phyloP scores from a whole-genome alignment of 1,140 invertebrate species.

The Ooceraea biroi region DNA sequence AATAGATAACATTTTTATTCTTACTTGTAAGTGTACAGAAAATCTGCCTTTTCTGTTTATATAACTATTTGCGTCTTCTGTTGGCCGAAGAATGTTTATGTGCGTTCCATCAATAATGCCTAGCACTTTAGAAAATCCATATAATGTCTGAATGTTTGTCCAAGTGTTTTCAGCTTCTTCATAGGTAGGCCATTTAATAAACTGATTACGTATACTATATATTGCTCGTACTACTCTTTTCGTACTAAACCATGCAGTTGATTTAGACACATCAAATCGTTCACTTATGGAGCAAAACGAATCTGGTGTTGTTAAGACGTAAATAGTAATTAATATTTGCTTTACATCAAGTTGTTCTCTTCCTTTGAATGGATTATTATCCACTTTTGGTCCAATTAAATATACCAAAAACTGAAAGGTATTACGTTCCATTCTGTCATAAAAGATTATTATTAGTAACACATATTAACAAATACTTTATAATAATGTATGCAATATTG shows the following conservation, averaged over 20 bases:
- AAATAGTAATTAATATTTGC: conserved; percentile 27
- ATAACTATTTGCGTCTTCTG: conserved; percentile 7
- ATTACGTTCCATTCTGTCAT: conserved; percentile 11
- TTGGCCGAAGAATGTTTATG: not conserved
- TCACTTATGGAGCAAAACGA: conserved; percentile 3
- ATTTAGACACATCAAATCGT: conserved; percentile 9
- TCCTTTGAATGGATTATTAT: not conserved
- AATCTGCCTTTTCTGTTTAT: conserved; percentile 35
- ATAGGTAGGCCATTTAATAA: conserved; percentile 20
- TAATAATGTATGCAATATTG: too few relatives aligned
- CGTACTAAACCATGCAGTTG: not conserved
- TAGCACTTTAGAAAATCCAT: conserved; percentile 19
- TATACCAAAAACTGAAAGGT: not conserved
- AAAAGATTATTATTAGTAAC: not conserved
- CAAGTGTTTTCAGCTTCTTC: conserved; percentile 1
- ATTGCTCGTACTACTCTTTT: conserved; percentile 19
- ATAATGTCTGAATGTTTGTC: conserved; percentile 5
- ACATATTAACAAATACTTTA: too few relatives aligned
- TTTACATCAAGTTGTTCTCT: conserved; percentile 15
- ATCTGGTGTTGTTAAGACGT: conserved; percentile 9
- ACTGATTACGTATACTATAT: conserved; percentile 1
- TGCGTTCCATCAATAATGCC: conserved; percentile 3
- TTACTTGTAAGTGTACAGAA: conserved; percentile 14
- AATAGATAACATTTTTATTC: not conserved
- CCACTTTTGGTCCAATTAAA: conserved; percentile 19